Evolutionary conservation across 2,113 vertebrate species (phyloP).

Genomic region (Apodemus sylvaticus): DNA sequence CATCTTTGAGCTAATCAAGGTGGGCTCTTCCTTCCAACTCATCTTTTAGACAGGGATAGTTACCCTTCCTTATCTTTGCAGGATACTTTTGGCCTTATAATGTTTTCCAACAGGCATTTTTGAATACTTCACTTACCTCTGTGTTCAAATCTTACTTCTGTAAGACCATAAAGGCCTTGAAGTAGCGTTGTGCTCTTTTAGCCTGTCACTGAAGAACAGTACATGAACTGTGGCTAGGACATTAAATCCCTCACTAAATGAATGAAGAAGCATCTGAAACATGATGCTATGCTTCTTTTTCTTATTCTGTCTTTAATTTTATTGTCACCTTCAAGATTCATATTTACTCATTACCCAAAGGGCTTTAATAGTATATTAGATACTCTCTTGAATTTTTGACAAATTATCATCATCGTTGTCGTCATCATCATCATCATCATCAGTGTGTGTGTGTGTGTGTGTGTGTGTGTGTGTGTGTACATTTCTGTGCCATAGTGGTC

Average conservation of each 20-base stretch:
- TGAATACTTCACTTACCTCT: not conserved
- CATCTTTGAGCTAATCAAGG: conserved; percentile 71
- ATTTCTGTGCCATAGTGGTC: too few species aligned
- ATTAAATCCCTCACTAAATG: not conserved
- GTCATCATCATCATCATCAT: not conserved
- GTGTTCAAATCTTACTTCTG: not conserved
- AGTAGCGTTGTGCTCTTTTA: not conserved
- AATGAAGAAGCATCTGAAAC: not conserved
- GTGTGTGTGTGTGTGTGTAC: not conserved
- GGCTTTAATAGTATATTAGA: not conserved
- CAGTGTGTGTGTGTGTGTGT: not conserved
- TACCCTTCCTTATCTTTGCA: not conserved
- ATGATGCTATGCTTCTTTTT: not conserved
- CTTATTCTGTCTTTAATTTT: not conserved
- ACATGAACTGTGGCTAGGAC: not conserved
- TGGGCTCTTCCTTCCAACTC: conserved; percentile 66
- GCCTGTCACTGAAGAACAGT: not conserved
- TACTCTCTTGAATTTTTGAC: not conserved
- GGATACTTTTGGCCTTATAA: not conserved
- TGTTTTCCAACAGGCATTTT: not conserved
- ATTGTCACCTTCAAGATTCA: not conserved
- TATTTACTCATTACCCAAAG: not conserved
- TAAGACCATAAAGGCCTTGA: not conserved
- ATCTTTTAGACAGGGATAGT: conserved; percentile 48
- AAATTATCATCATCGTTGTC: not conserved